Evolutionary conservation across 2,113 vertebrate species (phyloP).

Genomic region (Polypterus bichir): DNA sequence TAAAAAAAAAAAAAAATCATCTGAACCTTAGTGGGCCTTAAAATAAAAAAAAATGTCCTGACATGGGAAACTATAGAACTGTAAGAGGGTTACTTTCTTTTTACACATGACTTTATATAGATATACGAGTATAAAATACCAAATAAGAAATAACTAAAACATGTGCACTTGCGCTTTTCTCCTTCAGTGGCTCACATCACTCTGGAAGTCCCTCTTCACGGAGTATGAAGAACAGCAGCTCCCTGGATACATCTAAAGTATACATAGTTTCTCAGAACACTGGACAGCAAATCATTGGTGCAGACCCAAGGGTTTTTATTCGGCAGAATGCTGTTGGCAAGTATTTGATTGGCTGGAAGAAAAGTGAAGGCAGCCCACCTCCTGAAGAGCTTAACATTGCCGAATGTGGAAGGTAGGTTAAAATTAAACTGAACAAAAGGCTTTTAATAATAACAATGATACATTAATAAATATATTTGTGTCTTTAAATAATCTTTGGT

Average conservation of each 20-base stretch:
- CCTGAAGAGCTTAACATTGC: slow-evolving; percentile 69
- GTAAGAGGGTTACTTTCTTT: no score
- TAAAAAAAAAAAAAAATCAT: no score
- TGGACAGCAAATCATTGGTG: slow-evolving; percentile 45
- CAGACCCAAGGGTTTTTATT: slow-evolving; percentile 61
- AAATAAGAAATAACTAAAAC: no score
- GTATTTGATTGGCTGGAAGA: slow-evolving; percentile 67
- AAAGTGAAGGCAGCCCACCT: slow-evolving; percentile 57
- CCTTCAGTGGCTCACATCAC: slow-evolving; percentile 75
- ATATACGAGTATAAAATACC: no score
- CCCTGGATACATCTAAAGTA: slow-evolving; percentile 78
- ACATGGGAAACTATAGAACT: no score
- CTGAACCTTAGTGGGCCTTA: no score
- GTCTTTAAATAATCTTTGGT: no score
- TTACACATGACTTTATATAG: no score
- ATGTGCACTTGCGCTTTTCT: slow-evolving; percentile 23
- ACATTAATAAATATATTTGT: no score
- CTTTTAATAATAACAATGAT: no score
- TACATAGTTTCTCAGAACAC: slow-evolving; percentile 71
- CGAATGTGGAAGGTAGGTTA: slow-evolving; percentile 67
- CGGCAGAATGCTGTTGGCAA: slow-evolving; percentile 53
- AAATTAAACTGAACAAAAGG: not conserved
- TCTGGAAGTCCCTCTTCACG: slow-evolving; percentile 76
- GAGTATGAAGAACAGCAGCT: slow-evolving; percentile 64
- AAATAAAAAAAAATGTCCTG: no score